These are phyloP conservation scores for Calyptommatus sinebrachiatus DNA, from an alignment of 2,113 vertebrate genomes.

Conservation along the genomic window DNA sequence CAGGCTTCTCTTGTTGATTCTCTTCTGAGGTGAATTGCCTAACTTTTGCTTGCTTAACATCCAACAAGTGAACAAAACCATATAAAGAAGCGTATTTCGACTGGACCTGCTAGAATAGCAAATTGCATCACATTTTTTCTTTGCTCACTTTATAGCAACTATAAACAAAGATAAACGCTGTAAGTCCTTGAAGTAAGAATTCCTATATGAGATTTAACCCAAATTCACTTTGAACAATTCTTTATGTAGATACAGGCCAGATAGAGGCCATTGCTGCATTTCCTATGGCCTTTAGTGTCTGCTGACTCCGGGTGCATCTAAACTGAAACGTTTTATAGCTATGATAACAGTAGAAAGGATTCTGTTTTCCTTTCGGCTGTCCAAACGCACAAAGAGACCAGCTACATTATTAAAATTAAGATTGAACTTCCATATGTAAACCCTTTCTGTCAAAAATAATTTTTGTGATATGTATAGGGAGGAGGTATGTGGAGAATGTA, in stretches of 20 bases:
- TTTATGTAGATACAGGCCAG: not conserved
- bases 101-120: constrained; percentile 9
- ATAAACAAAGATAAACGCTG: not conserved
- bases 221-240: not conserved
- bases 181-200: not conserved
- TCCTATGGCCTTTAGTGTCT: not conserved
- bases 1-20: not conserved
- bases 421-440: no score
- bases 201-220: not conserved
- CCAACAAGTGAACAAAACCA: constrained; percentile 24
- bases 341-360: not conserved
- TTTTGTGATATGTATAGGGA: no score
- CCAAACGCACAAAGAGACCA: no score
- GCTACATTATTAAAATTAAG: no score
- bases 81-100: not conserved
- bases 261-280: not conserved
- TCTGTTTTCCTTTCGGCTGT: no score
- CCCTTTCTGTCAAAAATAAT: no score
- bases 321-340: not conserved
- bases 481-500: no score
- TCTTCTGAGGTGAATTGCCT: not conserved
- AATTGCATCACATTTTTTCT: constrained; percentile 13
- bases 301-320: not conserved
- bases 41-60: constrained; percentile 13
- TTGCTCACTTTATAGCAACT: constrained; percentile 3